A percentile compares a stretch with the other conserved stretches of the same genome.
These are phyloP conservation scores for Exephanes ischioxanthus DNA, from an alignment of 2,888 invertebrate genomes.

Conservation along the genomic window DNA sequence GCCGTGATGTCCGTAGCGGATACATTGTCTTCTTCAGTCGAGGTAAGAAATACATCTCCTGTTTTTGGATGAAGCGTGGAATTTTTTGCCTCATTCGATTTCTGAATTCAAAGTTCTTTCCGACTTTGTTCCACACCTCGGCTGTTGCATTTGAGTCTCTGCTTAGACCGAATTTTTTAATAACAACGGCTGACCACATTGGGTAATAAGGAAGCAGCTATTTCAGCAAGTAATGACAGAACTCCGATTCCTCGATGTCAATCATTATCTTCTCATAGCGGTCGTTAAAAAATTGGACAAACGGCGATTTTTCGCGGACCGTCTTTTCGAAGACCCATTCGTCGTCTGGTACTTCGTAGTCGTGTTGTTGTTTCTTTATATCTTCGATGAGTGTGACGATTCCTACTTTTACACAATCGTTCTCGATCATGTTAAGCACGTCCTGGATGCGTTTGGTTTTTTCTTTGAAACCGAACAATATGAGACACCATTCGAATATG, in stretches of 20 bases:
- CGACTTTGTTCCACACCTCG: slow-evolving; percentile 1
- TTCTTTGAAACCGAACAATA: not conserved
- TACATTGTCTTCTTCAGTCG: slow-evolving; percentile 1
- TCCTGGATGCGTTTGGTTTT: slow-evolving; percentile 1
- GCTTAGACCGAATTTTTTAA: not conserved
- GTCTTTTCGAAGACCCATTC: not conserved
- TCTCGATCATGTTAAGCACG: not conserved
- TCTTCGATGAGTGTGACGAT: not conserved
- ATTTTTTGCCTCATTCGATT: slow-evolving; percentile 27
- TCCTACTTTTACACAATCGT: not conserved
- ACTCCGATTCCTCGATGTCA: slow-evolving; percentile 7
- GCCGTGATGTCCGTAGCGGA: slow-evolving; percentile 9
- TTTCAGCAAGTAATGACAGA: not conserved
- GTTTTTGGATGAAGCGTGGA: slow-evolving; percentile 26
- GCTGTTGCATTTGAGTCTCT: slow-evolving; percentile 27
- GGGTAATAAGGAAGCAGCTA: slow-evolving; percentile 22
- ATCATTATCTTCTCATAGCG: not conserved
- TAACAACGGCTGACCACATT: not conserved
- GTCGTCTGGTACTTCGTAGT: slow-evolving; percentile 8
- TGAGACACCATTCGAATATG: not conserved
- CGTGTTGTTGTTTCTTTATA: not conserved
- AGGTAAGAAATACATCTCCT: slow-evolving; percentile 9
- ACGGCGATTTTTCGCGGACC: slow-evolving; percentile 10
- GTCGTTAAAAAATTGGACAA: not conserved
- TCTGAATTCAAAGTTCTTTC: slow-evolving; percentile 5